Evolutionary conservation across 23 tunicate genomes (phyloP), one percentile per base, ranked within the genome.

Genomic region (Ascidia mentula): DNA sequence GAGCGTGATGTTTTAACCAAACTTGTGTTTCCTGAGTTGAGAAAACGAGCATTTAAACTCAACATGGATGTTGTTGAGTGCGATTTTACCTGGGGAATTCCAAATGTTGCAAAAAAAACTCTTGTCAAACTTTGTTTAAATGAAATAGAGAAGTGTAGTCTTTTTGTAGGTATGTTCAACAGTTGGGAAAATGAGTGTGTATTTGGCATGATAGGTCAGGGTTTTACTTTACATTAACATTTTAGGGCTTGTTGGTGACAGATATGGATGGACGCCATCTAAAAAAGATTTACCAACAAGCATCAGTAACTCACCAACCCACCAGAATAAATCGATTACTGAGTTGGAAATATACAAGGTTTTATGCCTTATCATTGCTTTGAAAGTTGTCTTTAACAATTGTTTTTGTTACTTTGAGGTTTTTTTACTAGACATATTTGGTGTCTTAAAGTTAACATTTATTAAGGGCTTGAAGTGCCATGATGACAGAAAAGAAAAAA

Each of bases 81-180:
- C 38, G 94, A 89, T 72, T 69, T 89, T 1, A 40, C 88, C 33
- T 89, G 94, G 94, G 94, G 94, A 30, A 73, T 82, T n/a, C 36
- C 86, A 6, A 45, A 78, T 12, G 84, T 69, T 17, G 46, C 36
- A 17, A 46, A 42, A 22, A 34, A 40, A 4, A 82, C 69, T 12
- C 65, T 35, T 24, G 38, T 88, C 22, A 35, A 73, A 32, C 46
- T 80, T 53, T 89, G 94, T 46, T 37, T 89, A 33, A 38, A 77
- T 30, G 81, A 89, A 73, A 78, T 89, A 20, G 36, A 46, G 31
- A 53, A 59, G 35, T 82, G 84, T 71, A 72, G 83, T 9, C 22
- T 89, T 8, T 89, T 89, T 72, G 65, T 89, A 8, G 88, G 87
- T 82, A 20, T 2, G 76, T 53, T 45, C n/a, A n/a, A n/a, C n/a